These are phyloP conservation scores for Calameuta pallipes DNA, from an alignment of 2,888 invertebrate genomes.

Conservation along the genomic window DNA sequence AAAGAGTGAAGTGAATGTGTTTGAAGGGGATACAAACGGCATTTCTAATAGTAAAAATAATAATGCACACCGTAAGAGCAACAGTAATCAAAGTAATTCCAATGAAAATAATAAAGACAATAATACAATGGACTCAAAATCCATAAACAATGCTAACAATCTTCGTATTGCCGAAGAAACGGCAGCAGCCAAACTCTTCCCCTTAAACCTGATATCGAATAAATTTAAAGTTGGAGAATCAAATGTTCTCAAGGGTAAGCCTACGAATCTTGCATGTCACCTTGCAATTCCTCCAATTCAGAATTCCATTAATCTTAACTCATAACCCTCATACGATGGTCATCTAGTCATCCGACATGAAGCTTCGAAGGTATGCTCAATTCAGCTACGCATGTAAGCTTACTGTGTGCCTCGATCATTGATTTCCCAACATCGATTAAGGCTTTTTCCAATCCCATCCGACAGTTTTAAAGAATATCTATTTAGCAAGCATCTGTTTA, in stretches of 20 bases:
- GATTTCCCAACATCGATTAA: constrained; percentile 10
- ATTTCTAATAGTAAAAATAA: constrained; percentile 13
- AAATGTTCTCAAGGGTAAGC: constrained; percentile 50
- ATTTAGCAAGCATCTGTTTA: not conserved
- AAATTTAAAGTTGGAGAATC: constrained; percentile 53
- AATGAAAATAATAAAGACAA: constrained; percentile 14
- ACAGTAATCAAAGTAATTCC: constrained; percentile 17
- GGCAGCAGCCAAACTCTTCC: constrained; percentile 58
- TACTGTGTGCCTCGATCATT: not conserved
- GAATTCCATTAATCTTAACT: not conserved
- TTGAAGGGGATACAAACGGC: constrained; percentile 36
- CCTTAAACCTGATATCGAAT: constrained; percentile 54
- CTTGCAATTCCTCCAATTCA: not conserved
- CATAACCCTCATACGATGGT: not conserved
- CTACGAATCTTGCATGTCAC: not conserved
- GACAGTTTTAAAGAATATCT: not conserved
- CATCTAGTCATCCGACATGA: not conserved
- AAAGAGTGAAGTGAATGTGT: constrained; percentile 59
- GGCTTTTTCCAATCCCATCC: not conserved
- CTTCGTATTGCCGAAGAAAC: constrained; percentile 49
- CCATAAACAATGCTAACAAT: not conserved
- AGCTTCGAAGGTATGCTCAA: not conserved
- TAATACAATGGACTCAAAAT: not conserved
- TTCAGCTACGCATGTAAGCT: not conserved
- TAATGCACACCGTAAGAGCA: constrained; percentile 21